These are phyloP conservation scores for Dendronephthya gigantea DNA, from an alignment of 64 coral and sea anemone species.

Conservation along the genomic window DNA sequence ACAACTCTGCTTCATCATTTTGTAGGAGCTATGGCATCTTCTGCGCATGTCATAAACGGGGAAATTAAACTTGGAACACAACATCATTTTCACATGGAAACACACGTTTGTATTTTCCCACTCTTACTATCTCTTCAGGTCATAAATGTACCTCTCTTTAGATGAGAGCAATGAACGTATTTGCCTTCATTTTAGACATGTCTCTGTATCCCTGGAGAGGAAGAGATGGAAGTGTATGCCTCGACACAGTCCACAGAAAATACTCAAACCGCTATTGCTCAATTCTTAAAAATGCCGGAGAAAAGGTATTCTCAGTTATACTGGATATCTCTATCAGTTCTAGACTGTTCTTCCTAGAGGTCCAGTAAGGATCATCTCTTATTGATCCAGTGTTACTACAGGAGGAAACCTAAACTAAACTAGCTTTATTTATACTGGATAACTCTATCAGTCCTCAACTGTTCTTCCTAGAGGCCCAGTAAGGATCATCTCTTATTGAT, in stretches of 20 bases:
- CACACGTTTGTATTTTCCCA: constrained; percentile 47
- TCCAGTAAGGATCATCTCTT: too few species aligned
- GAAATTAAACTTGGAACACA: constrained; percentile 55
- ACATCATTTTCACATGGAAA: constrained; percentile 89
- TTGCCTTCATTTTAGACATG: constrained; percentile 28
- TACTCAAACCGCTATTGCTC: constrained; percentile 48
- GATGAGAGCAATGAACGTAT: neutral
- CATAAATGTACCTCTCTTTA: neutral
- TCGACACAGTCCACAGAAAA: constrained; percentile 51
- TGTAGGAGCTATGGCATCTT: constrained; percentile 56
- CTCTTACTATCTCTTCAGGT: too few species aligned
- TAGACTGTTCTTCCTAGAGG: too few species aligned
- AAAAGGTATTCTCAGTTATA: neutral
- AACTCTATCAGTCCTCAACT: too few species aligned
- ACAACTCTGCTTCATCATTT: neutral
- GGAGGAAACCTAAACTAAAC: too few species aligned
- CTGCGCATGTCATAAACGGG: constrained; percentile 46
- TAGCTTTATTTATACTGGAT: too few species aligned
- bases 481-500: too few species aligned
- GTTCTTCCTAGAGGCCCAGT: too few species aligned
- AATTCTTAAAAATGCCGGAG: constrained; percentile 36
- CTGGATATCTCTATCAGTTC: too few species aligned
- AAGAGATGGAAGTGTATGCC: constrained; percentile 58
- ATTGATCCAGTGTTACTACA: too few species aligned
- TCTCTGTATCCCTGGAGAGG: constrained; percentile 70